Base-by-base conservation (phyloP, 2,888 invertebrate species). In the Caenorhabditis japonica region DNA sequence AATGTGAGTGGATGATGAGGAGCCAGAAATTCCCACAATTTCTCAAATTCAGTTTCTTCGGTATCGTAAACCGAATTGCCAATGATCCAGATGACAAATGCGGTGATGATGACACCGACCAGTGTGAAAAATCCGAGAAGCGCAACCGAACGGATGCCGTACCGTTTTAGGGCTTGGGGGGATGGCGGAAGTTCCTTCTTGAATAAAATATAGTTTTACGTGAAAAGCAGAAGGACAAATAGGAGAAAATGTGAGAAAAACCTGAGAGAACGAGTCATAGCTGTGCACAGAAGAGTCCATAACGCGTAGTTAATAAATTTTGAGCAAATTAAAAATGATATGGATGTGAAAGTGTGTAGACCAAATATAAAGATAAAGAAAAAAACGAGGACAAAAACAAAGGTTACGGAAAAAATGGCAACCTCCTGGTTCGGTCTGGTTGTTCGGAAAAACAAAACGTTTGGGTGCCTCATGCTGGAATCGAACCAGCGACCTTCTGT, bases 401-500 rank as follows among this genome's bases (percentile, higher is more conserved):
- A n/a, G 34, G n/a, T n/a, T n/a, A n/a, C n/a, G n/a, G n/a, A n/a
- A n/a, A n/a, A n/a, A n/a, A n/a, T n/a, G n/a, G n/a, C n/a, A n/a
- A n/a, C n/a, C n/a, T n/a, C n/a, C n/a, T n/a, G n/a, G n/a, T n/a
- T n/a, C n/a, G n/a, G n/a, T n/a, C n/a, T n/a, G n/a, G n/a, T n/a
- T n/a, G n/a, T n/a, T n/a, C n/a, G n/a, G n/a, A 49, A 55, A 30
- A 2, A 17, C 13, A 46, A 66, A 66, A 73, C 53, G 56, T 13
- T 52, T 66, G 66, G 55, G 72, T 73, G 78, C 78, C 77, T 76
- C 78, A 79, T 77, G 80, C 77, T 80, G 79, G 82, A 79, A 83
- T 83, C 78, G 81, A 83, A 83, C 83, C 83, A 79, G 79, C 79
- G 82, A 83, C 83, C 83, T 83, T 83, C 82, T 81, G 83, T 82